A percentile compares a stretch with the other conserved stretches of the same genome.
phyloP scores from a whole-genome alignment of 2,888 invertebrate species.

The Phrixothrix hirtus region DNA sequence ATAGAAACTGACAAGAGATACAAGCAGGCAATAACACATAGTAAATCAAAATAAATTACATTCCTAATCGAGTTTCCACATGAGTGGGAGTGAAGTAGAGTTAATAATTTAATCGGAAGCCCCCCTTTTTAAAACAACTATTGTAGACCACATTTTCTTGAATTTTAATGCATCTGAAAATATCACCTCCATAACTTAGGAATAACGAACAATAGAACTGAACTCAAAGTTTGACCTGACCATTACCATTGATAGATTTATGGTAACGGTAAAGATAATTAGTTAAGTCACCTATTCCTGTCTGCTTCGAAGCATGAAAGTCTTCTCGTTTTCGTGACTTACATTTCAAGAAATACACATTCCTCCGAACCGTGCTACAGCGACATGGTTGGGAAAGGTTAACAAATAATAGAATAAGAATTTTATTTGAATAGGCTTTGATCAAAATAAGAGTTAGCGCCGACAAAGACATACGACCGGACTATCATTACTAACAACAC shows the following conservation, averaged over 20 bases:
- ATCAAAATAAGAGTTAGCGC: conserved; percentile 13
- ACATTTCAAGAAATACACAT: conserved; percentile 6
- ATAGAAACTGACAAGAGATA: conserved; percentile 17
- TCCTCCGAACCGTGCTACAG: too few relatives aligned
- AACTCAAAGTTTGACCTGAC: conserved; percentile 7
- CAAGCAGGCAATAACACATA: conserved; percentile 18
- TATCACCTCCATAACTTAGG: conserved; percentile 1
- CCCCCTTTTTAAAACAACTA: conserved; percentile 7
- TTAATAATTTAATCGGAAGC: conserved; percentile 14
- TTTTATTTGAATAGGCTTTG: conserved; percentile 20
- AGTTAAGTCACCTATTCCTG: conserved; percentile 1
- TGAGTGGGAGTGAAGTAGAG: conserved; percentile 21
- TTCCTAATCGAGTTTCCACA: conserved; percentile 26
- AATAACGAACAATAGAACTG: conserved; percentile 7
- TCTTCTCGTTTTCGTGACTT: conserved; percentile 14
- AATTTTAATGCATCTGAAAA: conserved; percentile 1
- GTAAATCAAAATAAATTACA: conserved; percentile 27
- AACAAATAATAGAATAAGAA: conserved; percentile 13
- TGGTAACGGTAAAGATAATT: conserved; percentile 1
- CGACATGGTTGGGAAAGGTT: conserved; percentile 8
- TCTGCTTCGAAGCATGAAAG: conserved; percentile 13
- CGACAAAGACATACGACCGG: conserved; percentile 16
- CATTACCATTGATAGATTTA: conserved; percentile 1
- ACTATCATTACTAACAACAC: conserved; percentile 14
- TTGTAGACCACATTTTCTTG: conserved; percentile 5